These are phyloP conservation scores for Diprion similis DNA, from an alignment of 1,140 invertebrate genomes.

Conservation along the genomic window DNA sequence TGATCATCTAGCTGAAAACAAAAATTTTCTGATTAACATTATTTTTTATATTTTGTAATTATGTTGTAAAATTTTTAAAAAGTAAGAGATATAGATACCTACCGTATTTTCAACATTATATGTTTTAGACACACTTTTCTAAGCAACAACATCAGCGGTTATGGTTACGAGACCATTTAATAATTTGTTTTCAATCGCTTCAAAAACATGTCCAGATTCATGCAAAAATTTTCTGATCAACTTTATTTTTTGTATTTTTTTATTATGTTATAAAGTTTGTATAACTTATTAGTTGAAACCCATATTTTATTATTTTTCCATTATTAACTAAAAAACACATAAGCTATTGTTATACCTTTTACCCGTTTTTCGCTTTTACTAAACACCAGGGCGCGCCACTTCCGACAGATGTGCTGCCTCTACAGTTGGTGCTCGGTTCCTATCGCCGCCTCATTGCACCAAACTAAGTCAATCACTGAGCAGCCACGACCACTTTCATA, in stretches of 20 bases:
- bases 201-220: slow-evolving; percentile 21
- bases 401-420: background rate
- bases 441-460: no score
- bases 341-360: background rate
- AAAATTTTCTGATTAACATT: slow-evolving; percentile 13
- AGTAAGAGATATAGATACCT: background rate
- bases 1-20: slow-evolving; percentile 23
- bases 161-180: background rate
- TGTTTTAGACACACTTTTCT: slow-evolving; percentile 20
- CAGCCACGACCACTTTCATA: no score
- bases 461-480: no score
- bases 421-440: background rate
- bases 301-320: background rate
- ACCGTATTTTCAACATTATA: slow-evolving; percentile 27
- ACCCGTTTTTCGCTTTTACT: background rate
- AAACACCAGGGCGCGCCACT: background rate
- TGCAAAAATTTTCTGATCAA: slow-evolving; percentile 16
- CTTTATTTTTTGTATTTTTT: no score
- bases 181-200: slow-evolving; percentile 17
- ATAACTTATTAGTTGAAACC: slow-evolving; percentile 14
- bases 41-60: background rate
- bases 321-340: background rate
- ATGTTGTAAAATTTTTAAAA: background rate
- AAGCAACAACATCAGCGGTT: slow-evolving; percentile 19
- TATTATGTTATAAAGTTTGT: no score